Percentiles rank a stretch among this genome's conserved stretches.
phyloP scores from a whole-genome alignment of 2,888 invertebrate genomes.

The Shargacucullia verbasci region DNA sequence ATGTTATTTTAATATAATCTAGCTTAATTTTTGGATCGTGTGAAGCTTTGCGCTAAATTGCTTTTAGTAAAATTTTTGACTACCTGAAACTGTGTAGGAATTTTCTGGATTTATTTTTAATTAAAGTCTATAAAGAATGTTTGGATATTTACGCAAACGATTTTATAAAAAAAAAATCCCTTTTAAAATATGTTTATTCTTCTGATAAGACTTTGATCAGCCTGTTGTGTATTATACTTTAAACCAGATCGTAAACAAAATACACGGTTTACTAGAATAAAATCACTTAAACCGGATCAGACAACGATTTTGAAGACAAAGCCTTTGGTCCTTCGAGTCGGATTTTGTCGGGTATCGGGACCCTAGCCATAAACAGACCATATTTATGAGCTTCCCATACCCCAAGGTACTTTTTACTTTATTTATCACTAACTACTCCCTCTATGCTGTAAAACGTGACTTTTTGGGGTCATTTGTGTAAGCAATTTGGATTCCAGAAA shows the following conservation, averaged over 20 bases:
- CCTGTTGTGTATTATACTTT: too few relatives aligned
- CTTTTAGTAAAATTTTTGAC: too few relatives aligned
- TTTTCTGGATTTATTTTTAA: too few relatives aligned
- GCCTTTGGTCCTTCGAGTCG: constrained; percentile 21
- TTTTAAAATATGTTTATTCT: too few relatives aligned
- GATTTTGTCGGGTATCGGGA: constrained; percentile 18
- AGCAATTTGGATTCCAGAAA: constrained; percentile 27
- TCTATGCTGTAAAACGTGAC: not conserved
- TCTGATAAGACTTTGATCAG: too few relatives aligned
- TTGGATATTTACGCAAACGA: too few relatives aligned
- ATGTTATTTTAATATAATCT: not conserved
- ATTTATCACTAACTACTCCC: constrained; percentile 19
- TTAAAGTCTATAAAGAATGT: too few relatives aligned
- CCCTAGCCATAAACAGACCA: constrained; percentile 38
- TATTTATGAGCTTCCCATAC: constrained; percentile 41
- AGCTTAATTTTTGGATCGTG: not conserved
- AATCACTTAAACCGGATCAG: not conserved
- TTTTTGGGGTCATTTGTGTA: not conserved
- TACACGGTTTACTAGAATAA: not conserved
- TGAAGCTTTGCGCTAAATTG: constrained; percentile 1
- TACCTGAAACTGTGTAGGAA: too few relatives aligned
- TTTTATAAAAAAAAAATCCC: too few relatives aligned
- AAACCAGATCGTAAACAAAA: too few relatives aligned
- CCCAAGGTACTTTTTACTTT: constrained; percentile 8
- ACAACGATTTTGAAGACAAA: constrained; percentile 10